Conservation (phyloP, 2,888 invertebrate genomes). For the Sepiola atlantica region DNA sequence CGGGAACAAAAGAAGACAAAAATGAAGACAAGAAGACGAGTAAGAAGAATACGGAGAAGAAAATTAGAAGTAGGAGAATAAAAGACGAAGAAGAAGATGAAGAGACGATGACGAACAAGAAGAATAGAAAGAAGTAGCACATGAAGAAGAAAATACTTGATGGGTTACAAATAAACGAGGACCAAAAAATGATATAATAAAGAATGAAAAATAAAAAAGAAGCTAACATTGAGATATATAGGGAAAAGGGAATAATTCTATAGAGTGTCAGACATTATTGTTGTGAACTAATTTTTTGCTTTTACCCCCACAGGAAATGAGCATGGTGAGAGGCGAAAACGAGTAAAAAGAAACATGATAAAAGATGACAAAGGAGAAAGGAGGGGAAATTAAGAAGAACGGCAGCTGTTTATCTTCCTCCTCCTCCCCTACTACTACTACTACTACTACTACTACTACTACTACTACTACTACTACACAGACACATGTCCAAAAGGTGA, state of each 20-base stretch:
- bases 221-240: not conserved
- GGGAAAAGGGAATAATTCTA: not conserved
- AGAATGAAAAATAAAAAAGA: not conserved
- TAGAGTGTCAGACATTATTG: not conserved
- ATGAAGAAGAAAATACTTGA: not conserved
- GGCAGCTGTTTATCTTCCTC: not conserved
- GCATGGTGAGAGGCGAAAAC: not conserved
- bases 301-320: not conserved
- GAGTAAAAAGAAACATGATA: not conserved
- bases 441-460: too few species aligned
- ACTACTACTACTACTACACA: too few species aligned
- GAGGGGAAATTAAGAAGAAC: not conserved
- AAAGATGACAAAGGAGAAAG: not conserved
- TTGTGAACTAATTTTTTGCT: not conserved
- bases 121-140: not conserved
- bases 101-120: too few species aligned
- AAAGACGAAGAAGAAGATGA: not conserved
- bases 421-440: too few species aligned
- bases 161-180: not conserved
- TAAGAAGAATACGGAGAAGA: too few species aligned
- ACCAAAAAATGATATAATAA: not conserved
- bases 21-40: too few species aligned
- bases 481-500: too few species aligned
- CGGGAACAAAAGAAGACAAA: too few species aligned
- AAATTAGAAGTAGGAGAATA: too few species aligned